Conservation (phyloP, 2,888 invertebrate genomes). For the Netelia melanura region DNA sequence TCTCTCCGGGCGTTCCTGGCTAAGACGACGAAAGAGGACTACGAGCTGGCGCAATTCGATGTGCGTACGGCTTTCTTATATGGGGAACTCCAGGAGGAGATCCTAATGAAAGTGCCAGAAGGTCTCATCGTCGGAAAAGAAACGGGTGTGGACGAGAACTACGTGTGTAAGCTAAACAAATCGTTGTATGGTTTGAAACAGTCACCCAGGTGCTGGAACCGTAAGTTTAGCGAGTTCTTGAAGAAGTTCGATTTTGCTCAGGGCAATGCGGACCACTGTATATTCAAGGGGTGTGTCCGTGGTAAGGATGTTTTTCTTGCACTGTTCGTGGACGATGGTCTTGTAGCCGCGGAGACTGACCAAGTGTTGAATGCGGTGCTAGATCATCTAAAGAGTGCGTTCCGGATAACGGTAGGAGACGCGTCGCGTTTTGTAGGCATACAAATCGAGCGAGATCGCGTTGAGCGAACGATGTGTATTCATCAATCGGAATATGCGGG, state of each 20-base stretch:
- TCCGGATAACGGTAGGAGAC: constrained; percentile 58
- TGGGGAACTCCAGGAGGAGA: constrained; percentile 44
- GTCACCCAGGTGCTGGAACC: constrained; percentile 66
- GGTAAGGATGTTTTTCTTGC: too few relatives aligned
- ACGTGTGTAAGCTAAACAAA: constrained; percentile 58
- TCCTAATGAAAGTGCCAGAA: constrained; percentile 33
- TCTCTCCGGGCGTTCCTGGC: constrained; percentile 27
- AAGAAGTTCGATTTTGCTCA: constrained; percentile 52
- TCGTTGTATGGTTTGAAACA: constrained; percentile 66
- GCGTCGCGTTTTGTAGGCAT: constrained; percentile 51
- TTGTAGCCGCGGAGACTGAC: constrained; percentile 55
- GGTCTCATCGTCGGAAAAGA: constrained; percentile 15
- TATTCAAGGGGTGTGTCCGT: too few relatives aligned
- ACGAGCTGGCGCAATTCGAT: constrained; percentile 41
- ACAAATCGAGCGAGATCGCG: constrained; percentile 66
- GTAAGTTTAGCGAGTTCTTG: constrained; percentile 52
- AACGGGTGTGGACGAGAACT: background rate
- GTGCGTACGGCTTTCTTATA: constrained; percentile 36
- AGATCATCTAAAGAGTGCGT: constrained; percentile 40
- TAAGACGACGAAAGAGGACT: constrained; percentile 8
- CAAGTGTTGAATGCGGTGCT: constrained; percentile 58
- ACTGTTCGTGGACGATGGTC: too few relatives aligned
- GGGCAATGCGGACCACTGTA: constrained; percentile 39
- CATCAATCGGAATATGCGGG: constrained; percentile 66
- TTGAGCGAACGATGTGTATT: constrained; percentile 57